Evolutionary conservation across 53 echinoderm and acorn worm genomes (phyloP).

Genomic region (Luidia sarsii): DNA sequence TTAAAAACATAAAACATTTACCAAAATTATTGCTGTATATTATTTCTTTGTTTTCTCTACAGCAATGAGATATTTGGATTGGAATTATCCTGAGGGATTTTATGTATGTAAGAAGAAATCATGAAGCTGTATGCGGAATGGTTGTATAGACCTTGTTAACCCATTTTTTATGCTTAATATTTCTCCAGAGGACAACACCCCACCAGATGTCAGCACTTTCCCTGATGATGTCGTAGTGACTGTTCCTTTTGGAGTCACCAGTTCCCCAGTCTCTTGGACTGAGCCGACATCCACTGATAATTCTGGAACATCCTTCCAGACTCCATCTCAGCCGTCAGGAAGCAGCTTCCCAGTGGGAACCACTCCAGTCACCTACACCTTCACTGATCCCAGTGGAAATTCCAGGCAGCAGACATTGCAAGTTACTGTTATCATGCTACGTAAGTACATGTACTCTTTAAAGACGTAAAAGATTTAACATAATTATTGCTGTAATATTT

Average conservation of each 20-base stretch:
- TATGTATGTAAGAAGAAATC: too few species aligned
- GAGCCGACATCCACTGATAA: constrained; percentile 49
- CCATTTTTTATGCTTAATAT: too few species aligned
- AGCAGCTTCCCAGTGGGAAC: constrained; percentile 25
- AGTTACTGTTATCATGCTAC: constrained; percentile 20
- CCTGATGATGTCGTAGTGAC: constrained; percentile 13
- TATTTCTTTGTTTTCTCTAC: too few species aligned
- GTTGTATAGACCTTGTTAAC: too few species aligned
- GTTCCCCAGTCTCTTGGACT: constrained; percentile 37
- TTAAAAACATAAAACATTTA: too few species aligned
- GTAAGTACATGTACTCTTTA: neutral
- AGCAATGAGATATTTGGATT: too few species aligned
- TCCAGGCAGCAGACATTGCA: constrained; percentile 41
- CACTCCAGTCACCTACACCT: constrained; percentile 40
- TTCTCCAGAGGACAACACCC: constrained; percentile 4
- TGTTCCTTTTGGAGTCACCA: constrained; percentile 30
- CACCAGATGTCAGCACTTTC: constrained; percentile 42
- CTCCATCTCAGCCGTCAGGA: constrained; percentile 1
- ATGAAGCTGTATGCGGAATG: too few species aligned
- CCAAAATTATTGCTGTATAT: too few species aligned
- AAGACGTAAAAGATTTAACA: neutral
- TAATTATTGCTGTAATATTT: too few species aligned
- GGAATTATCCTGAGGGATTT: too few species aligned
- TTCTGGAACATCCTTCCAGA: constrained; percentile 21
- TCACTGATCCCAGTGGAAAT: constrained; percentile 54